Evolutionary conservation across 2,888 invertebrate genomes (phyloP), one percentile per base, ranked within the genome.

Genomic region (Diplolepis rosae): DNA sequence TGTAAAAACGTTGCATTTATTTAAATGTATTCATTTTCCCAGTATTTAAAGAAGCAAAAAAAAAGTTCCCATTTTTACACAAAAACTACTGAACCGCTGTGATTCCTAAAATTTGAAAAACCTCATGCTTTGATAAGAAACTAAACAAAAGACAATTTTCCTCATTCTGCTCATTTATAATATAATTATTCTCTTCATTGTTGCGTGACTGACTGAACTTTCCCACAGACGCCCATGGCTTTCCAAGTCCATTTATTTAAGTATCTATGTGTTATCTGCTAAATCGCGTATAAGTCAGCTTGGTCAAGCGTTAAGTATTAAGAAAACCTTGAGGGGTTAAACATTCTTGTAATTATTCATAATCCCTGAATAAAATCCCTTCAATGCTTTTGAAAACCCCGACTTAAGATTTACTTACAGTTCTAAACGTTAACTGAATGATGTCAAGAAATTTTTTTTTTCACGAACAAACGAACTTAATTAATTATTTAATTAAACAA

Each of bases 201-300:
- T 75, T 71, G 73, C 72, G 70, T 69, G 71, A 70, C 68, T 66
- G 56, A 61, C 65, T 56, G 39, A n/a, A 73, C 71, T 73, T 76
- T 76, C 75, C 75, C 75, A 73, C 75, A 70, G 73, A 73, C 71
- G 70, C 71, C 70, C 68, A 70, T 39, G 45, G 35, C 68, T 51
- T 61, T 71, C 69, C 69, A 67, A 68, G 71, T 70, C 71, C 71
- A 73, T 76, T 72, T 73, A 76, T 73, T 73, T 66, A 65, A 73
- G 70, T 70, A 70, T 68, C 22, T 11, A 24, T 61, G 39, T 61
- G 24, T 39, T 61, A 61, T 61, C 35, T 39, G 24, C 22, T 39
- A 39, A 61, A 61, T 61, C 76, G 69, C 71, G 73, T 71, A 69
- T 67, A 68, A 66, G 52, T 69, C 74, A 70, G 74, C 74, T 75